These are phyloP conservation scores for Macrotis lagotis DNA, from an alignment of 2,113 vertebrate genomes.

Conservation along the genomic window DNA sequence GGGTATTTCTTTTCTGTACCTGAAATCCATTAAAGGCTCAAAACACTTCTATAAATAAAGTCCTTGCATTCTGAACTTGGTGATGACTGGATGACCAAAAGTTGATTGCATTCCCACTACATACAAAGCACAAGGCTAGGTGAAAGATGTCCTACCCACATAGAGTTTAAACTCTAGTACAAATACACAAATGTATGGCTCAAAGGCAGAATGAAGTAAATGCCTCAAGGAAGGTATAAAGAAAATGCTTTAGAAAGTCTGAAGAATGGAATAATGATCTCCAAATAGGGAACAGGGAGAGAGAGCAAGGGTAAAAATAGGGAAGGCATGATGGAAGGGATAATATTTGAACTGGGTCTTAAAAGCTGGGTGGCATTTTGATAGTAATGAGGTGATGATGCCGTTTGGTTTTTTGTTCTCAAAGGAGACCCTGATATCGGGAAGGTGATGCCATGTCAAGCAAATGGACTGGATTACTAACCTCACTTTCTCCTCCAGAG, in stretches of 20 bases:
- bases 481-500: too few species aligned
- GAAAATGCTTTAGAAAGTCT: neutral
- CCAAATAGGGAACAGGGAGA: neutral
- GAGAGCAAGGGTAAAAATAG: neutral
- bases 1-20: neutral
- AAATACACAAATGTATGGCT: neutral
- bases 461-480: too few species aligned
- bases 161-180: neutral
- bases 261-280: neutral
- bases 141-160: neutral
- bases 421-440: too few species aligned
- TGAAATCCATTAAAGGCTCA: neutral
- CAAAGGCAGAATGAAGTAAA: neutral
- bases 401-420: too few species aligned
- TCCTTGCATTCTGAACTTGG: neutral
- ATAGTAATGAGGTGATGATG: neutral
- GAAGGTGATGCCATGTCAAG: too few species aligned
- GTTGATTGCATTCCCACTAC: neutral
- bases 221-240: neutral
- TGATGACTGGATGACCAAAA: neutral
- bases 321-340: neutral
- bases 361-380: neutral
- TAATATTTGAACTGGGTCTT: neutral
- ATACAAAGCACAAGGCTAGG: neutral
- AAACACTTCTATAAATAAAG: neutral